These are phyloP conservation scores for Tenualosa thibaudeaui DNA, from an alignment of 2,797 vertebrate species.

Conservation along the genomic window DNA sequence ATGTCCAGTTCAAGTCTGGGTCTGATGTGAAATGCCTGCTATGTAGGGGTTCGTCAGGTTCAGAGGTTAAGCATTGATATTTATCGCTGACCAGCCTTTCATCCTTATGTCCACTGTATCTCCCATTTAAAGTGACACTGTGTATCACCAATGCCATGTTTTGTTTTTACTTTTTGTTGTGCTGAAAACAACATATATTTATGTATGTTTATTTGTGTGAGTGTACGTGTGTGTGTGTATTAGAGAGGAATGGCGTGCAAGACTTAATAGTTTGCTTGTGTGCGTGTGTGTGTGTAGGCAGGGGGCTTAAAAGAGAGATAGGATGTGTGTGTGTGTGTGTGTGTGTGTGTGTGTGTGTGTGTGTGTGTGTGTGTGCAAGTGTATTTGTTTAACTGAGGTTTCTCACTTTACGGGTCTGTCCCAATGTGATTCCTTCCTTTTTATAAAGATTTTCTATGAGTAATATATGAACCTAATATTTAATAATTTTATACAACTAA, in stretches of 20 bases:
- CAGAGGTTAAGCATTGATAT: slow-evolving; percentile 62
- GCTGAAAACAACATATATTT: slow-evolving; percentile 50
- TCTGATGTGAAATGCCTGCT: slow-evolving; percentile 71
- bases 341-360: slow-evolving; percentile 27
- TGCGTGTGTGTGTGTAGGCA: slow-evolving; percentile 47
- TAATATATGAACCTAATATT: slow-evolving; percentile 88
- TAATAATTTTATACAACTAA: slow-evolving; percentile 88
- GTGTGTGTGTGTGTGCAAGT: slow-evolving; percentile 25
- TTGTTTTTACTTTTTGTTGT: slow-evolving; percentile 39
- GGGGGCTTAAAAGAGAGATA: slow-evolving; percentile 37
- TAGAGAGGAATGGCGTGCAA: too few relatives aligned
- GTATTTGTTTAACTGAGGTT: slow-evolving; percentile 46
- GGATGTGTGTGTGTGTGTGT: slow-evolving; percentile 44
- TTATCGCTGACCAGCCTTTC: slow-evolving; percentile 30
- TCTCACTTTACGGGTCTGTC: slow-evolving; percentile 76
- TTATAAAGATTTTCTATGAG: slow-evolving; percentile 84
- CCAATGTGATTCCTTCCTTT: slow-evolving; percentile 77
- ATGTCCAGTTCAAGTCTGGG: slow-evolving; percentile 59
- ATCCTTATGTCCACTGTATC: slow-evolving; percentile 26
- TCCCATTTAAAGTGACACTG: slow-evolving; percentile 49
- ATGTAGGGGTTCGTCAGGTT: slow-evolving; percentile 73
- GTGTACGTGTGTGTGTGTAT: too few relatives aligned
- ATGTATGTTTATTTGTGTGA: slow-evolving; percentile 42
- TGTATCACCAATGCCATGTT: slow-evolving; percentile 59
- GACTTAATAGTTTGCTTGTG: slow-evolving; percentile 1